Conservation (phyloP, 53 echinoderm and acorn worm genomes). For the Arbacia lixula region DNA sequence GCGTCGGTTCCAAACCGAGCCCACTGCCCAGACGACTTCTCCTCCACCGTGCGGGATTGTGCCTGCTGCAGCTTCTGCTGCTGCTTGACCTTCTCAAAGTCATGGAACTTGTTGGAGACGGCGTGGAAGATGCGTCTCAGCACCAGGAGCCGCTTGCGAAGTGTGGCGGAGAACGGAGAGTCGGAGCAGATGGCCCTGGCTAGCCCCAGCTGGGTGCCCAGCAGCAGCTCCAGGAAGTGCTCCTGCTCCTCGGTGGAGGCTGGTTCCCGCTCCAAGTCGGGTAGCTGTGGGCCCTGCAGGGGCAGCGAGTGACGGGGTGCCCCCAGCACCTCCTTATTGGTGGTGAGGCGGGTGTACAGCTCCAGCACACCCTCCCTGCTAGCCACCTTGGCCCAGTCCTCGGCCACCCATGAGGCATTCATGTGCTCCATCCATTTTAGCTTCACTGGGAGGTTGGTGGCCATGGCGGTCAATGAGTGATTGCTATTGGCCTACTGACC, state of each 20-base stretch:
- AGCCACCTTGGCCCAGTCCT: constrained; percentile 90
- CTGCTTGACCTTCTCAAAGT: constrained; percentile 98
- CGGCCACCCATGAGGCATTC: constrained; percentile 92
- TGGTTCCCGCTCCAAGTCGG: constrained; percentile 91
- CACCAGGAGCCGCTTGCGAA: constrained; percentile 85
- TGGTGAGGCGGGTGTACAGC: constrained; percentile 78
- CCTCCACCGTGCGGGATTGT: constrained; percentile 77
- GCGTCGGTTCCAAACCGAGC: constrained; percentile 91
- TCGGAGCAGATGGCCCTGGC: constrained; percentile 88
- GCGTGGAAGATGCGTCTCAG: constrained; percentile 86
- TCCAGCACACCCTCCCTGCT: constrained; percentile 86
- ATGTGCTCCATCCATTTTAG: constrained; percentile 99
- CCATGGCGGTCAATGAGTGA: constrained; percentile 63
- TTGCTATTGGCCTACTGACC: too few species aligned
- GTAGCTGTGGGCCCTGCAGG: constrained; percentile 94
- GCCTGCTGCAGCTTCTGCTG: constrained; percentile 88
- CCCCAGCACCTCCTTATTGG: constrained; percentile 88
- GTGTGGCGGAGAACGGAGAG: constrained; percentile 83
- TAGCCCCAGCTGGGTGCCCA: constrained; percentile 81
- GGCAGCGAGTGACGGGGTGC: constrained; percentile 85
- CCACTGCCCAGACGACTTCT: constrained; percentile 76
- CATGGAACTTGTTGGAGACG: constrained; percentile 96
- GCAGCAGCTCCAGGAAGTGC: constrained; percentile 82
- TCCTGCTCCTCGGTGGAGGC: constrained; percentile 93
- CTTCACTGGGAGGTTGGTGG: constrained; percentile 80